phyloP scores from a whole-genome alignment of 2,113 vertebrate genomes.

The Abramis brama region DNA sequence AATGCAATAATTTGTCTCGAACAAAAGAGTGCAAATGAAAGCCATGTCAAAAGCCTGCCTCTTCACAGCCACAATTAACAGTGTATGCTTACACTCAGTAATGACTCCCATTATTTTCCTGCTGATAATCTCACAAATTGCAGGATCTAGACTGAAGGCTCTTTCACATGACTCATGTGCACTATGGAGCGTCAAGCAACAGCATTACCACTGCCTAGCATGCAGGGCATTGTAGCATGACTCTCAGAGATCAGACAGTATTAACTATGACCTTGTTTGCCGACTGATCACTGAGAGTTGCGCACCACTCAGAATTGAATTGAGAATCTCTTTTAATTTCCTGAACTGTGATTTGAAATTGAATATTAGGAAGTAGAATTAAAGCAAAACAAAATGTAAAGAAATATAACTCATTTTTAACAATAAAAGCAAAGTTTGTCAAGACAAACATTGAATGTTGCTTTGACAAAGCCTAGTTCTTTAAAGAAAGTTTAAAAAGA shows the following conservation, averaged over 20 bases:
- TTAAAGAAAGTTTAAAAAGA: too few relatives aligned
- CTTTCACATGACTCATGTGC: background rate
- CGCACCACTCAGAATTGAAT: background rate
- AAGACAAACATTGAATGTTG: background rate
- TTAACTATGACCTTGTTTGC: background rate
- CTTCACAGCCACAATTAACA: conserved; percentile 2
- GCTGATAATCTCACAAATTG: background rate
- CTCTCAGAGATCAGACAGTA: background rate
- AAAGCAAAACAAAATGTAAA: background rate
- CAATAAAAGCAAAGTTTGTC: background rate
- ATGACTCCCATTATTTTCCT: conserved; percentile 9
- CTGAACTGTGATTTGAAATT: background rate
- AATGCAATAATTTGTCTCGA: conserved; percentile 38
- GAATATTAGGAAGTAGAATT: background rate
- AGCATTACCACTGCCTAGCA: too few relatives aligned
- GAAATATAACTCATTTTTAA: background rate
- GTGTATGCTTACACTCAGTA: background rate
- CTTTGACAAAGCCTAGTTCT: background rate
- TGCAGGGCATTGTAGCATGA: background rate
- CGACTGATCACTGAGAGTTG: background rate
- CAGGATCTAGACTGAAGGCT: background rate
- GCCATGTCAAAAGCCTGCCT: background rate
- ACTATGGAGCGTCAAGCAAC: too few relatives aligned
- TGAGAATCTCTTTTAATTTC: background rate
- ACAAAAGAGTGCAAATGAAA: conserved; percentile 16